These are phyloP conservation scores for Choloepus didactylus DNA, from an alignment of 2,797 vertebrate species.

Conservation along the genomic window DNA sequence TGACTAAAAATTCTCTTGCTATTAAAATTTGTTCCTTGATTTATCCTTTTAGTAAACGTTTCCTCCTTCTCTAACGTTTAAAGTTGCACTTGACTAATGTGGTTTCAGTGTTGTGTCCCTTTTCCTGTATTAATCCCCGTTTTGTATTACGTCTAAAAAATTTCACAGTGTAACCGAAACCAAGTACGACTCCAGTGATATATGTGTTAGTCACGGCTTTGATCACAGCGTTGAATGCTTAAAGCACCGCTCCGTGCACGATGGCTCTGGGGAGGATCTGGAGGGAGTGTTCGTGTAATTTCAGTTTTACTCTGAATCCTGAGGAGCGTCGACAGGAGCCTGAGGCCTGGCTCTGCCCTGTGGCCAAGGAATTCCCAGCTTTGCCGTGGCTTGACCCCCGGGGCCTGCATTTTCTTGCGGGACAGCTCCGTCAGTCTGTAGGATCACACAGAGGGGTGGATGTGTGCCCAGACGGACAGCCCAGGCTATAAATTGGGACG, in stretches of 20 bases:
- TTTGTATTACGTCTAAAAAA: background rate
- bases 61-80: background rate
- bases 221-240: background rate
- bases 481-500: background rate
- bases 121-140: background rate
- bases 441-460: background rate
- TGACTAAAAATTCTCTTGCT: slow-evolving; percentile 33
- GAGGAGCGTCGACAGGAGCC: background rate
- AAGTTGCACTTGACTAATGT: background rate
- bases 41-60: slow-evolving; percentile 16
- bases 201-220: background rate
- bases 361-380: background rate
- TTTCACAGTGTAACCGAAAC: background rate
- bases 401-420: background rate
- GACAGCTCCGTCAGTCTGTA: background rate
- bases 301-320: background rate
- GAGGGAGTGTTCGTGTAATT: background rate
- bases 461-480: background rate
- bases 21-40: background rate
- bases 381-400: background rate
- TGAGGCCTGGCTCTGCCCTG: background rate
- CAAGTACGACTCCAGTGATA: background rate
- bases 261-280: background rate
- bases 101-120: background rate
- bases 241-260: background rate